Base-by-base conservation (phyloP, 2,888 invertebrate species). In the Leptopterna dolabrata region DNA sequence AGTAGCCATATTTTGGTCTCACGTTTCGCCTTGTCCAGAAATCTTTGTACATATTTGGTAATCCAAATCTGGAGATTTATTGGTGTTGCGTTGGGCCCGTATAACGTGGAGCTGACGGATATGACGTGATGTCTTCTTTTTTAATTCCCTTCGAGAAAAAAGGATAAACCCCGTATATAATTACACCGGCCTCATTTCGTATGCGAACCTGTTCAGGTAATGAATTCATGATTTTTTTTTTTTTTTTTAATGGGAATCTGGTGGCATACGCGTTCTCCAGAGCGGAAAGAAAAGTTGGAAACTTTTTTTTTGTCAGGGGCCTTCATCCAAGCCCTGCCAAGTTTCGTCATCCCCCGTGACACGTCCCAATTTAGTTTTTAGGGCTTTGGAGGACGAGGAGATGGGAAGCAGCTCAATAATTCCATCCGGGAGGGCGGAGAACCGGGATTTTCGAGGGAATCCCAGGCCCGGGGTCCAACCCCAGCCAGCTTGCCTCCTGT, bases 281-380 rank as follows among this genome's bases (percentile, higher is more conserved):
- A 36, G 36, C 36, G 41, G 36, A 73, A 14, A 30, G 14, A 73
- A 30, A 73, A 30, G 73, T 73, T 16, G 36, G 36, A 73, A 73
- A 14, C 36, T 73, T 73, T 73, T 73, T 73, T 73, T 41, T 19
- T n/a, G 30, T 36, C 19, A 19, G 73, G 19, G 73, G 0, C 41
- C 36, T 11, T 16, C 11, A 73, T 36, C 36, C 41, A 36, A 41
- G 73, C 30, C 73, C 36, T 36, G 73, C 73, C 36, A 41, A 73
- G 73, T 73, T 73, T 73, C 73, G 73, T 73, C 73, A 73, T n/a
- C 41, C 73, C 73, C 36, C 73, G 27, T 19, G 73, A 73, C 73
- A 73, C 73, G 73, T 73, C 19, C 73, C 73, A 73, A 73, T 73
- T 73, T 73, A 73, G 73, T 73, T 73, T 73, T 73, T 73, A 30